phyloP scores from a whole-genome alignment of 2,113 vertebrate genomes.

The Odocoileus hemionus region DNA sequence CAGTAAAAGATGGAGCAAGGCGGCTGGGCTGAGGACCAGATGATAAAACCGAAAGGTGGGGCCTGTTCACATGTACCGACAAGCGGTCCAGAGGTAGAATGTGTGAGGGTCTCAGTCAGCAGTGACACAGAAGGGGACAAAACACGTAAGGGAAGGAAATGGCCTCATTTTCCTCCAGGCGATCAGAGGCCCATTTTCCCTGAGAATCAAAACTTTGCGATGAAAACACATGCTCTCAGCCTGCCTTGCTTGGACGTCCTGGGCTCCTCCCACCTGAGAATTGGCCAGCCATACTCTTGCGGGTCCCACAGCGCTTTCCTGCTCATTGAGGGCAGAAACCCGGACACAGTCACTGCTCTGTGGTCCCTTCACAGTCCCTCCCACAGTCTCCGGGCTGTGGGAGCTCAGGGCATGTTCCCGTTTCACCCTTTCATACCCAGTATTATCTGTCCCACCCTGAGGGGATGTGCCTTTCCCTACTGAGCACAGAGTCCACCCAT shows the following conservation, averaged over 20 bases:
- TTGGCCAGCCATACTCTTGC: background rate
- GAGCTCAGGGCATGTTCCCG: background rate
- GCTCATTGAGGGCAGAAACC: fast-evolving
- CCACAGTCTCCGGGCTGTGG: background rate
- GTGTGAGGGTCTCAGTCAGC: background rate
- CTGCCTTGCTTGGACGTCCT: background rate
- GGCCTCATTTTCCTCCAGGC: background rate
- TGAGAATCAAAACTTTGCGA: background rate
- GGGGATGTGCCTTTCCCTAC: background rate
- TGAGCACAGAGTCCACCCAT: background rate
- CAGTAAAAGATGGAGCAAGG: background rate
- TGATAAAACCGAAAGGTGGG: background rate
- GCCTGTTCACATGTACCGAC: background rate
- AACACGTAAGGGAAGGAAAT: background rate
- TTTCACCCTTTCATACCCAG: background rate
- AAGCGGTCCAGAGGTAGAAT: background rate
- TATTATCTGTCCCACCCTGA: background rate
- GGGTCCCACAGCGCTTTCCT: background rate
- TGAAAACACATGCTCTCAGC: background rate
- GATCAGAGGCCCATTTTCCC: background rate
- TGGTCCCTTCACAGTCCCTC: background rate
- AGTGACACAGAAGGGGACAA: background rate
- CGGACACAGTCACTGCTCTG: background rate
- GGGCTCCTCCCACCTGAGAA: background rate
- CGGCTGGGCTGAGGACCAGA: background rate